phyloP scores from a whole-genome alignment of 2,113 vertebrate species.

The Eulacestoma nigropectus region DNA sequence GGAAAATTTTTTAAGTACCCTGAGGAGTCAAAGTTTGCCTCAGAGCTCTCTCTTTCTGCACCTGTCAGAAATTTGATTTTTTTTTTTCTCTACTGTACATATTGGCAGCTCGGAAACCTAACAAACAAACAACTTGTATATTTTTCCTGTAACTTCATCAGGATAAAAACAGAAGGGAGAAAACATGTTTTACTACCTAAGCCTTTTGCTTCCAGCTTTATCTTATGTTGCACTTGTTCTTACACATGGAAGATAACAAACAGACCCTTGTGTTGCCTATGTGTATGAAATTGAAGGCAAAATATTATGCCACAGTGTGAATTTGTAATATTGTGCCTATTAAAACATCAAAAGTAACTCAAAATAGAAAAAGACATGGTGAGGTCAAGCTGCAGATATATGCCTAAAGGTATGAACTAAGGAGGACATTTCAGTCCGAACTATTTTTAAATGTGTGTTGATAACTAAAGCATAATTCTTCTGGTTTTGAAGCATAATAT shows the following conservation, averaged over 20 bases:
- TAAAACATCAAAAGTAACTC: constrained; percentile 39
- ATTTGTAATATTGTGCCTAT: constrained; percentile 13
- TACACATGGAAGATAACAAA: background rate
- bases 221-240: constrained; percentile 14
- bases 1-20: constrained; percentile 5
- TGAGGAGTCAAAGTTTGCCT: constrained; percentile 20
- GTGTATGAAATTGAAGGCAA: constrained; percentile 20
- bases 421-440: background rate
- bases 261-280: background rate
- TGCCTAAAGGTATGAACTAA: background rate
- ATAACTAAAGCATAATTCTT: background rate
- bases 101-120: constrained; percentile 46
- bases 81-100: constrained; percentile 31
- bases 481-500: background rate
- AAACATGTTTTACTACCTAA: constrained; percentile 28
- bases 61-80: constrained; percentile 50
- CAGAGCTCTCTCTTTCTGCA: constrained; percentile 35
- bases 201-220: constrained; percentile 5
- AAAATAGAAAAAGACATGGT: constrained; percentile 30
- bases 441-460: background rate
- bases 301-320: constrained; percentile 47
- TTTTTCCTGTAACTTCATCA: constrained; percentile 19
- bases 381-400: constrained; percentile 11
- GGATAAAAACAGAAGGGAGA: constrained; percentile 10
- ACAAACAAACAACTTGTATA: constrained; percentile 53